Percentiles rank a stretch among this genome's conserved stretches.
Evolutionary conservation across 2,888 invertebrate genomes (phyloP).

Genomic region (Mayetiola destructor): DNA sequence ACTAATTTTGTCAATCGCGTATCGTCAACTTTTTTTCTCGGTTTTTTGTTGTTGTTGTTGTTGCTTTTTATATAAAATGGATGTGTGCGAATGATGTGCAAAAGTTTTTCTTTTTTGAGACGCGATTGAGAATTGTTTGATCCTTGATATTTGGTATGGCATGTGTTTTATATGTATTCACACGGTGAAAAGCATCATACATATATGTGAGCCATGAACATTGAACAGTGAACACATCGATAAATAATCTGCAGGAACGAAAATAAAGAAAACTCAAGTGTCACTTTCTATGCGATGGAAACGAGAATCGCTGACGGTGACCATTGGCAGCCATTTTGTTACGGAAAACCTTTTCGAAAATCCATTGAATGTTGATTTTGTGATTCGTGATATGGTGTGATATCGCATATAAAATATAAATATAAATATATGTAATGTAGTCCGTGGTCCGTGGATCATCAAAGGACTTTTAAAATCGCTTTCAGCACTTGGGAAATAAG

Average conservation of each 20-base stretch:
- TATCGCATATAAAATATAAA: too few relatives aligned
- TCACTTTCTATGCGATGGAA: background rate
- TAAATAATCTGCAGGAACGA: background rate
- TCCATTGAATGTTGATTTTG: too few relatives aligned
- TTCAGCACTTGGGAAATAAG: too few relatives aligned
- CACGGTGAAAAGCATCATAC: background rate
- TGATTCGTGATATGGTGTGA: too few relatives aligned
- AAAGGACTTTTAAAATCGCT: too few relatives aligned
- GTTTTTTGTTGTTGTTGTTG: too few relatives aligned
- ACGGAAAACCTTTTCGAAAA: too few relatives aligned
- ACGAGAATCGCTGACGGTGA: constrained; percentile 10
- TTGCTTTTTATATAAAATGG: too few relatives aligned
- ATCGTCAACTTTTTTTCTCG: constrained; percentile 6
- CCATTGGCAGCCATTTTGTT: constrained; percentile 10
- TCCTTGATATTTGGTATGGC: too few relatives aligned
- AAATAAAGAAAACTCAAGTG: background rate
- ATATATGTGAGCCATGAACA: background rate
- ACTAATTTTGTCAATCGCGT: constrained; percentile 3
- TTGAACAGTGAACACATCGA: background rate
- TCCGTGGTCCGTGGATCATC: too few relatives aligned
- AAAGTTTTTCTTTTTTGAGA: constrained; percentile 11
- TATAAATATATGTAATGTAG: too few relatives aligned
- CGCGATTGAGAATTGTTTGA: constrained; percentile 5
- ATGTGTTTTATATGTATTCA: too few relatives aligned
- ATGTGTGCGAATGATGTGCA: background rate